These are phyloP conservation scores for Orientallactaga bullata DNA, from an alignment of 2,113 vertebrate genomes.

Conservation along the genomic window DNA sequence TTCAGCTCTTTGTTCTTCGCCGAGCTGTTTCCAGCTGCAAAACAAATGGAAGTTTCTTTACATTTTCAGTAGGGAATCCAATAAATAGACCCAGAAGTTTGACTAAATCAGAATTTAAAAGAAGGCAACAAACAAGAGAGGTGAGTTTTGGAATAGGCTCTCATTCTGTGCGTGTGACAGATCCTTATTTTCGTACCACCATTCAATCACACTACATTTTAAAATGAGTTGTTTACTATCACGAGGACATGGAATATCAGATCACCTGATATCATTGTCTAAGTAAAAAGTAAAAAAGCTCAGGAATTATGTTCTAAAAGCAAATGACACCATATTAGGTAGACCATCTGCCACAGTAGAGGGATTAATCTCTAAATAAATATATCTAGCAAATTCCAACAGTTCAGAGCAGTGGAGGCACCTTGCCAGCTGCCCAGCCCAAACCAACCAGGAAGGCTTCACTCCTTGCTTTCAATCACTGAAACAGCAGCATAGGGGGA, in stretches of 20 bases:
- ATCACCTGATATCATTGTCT: neutral
- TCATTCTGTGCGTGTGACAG: neutral
- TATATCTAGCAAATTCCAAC: constrained; percentile 26
- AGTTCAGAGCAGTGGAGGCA: neutral
- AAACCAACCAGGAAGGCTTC: neutral
- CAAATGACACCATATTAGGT: neutral
- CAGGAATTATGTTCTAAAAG: constrained; percentile 39
- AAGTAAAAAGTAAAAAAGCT: constrained; percentile 33
- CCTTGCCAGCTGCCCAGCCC: constrained; percentile 25
- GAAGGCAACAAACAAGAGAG: neutral
- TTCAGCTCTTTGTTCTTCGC: neutral
- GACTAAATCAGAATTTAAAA: neutral
- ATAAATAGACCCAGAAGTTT: neutral
- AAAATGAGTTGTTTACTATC: neutral
- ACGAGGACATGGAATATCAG: neutral
- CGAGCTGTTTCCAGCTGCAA: constrained; percentile 35
- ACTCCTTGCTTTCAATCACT: neutral
- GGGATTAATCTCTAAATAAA: constrained; percentile 66
- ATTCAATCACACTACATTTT: neutral
- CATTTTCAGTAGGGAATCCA: constrained; percentile 37
- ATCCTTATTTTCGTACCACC: neutral
- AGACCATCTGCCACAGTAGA: constrained; percentile 25
- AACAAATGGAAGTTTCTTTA: constrained; percentile 25
- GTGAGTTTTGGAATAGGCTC: neutral
- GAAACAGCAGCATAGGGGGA: fast-evolving